A percentile compares a stretch with the other conserved stretches of the same genome.
These are phyloP conservation scores for Sinocyclocheilus rhinocerous DNA, from an alignment of 2,113 vertebrate species.

Conservation along the genomic window DNA sequence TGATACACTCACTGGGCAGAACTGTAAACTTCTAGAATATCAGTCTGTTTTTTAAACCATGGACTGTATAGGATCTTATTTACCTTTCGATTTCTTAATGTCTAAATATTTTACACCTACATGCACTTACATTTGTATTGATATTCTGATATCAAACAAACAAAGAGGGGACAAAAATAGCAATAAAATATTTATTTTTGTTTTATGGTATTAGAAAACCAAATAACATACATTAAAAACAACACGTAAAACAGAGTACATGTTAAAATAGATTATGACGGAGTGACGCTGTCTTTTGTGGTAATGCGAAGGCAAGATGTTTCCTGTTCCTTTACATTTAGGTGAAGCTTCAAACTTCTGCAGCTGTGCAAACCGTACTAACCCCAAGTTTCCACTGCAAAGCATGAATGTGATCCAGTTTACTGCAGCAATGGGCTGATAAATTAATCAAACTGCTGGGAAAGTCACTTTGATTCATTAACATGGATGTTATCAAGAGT, in stretches of 20 bases:
- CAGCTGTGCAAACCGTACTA: conserved; percentile 44
- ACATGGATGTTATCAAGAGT: conserved; percentile 23
- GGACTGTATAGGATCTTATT: conserved; percentile 22
- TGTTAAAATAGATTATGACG: neutral
- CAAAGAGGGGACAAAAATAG: neutral
- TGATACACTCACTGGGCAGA: conserved; percentile 29
- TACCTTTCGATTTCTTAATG: conserved; percentile 33
- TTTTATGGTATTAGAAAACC: neutral
- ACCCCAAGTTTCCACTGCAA: conserved; percentile 44
- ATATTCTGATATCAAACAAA: neutral
- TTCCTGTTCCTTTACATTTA: neutral
- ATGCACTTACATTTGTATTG: neutral
- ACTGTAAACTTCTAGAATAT: conserved; percentile 47
- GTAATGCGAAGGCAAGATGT: conserved; percentile 45
- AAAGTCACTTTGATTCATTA: conserved; percentile 39
- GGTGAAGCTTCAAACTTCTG: conserved; percentile 37
- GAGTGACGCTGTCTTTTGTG: conserved; percentile 26
- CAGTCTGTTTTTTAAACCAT: conserved; percentile 31
- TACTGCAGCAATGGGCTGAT: conserved; percentile 10
- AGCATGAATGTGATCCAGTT: conserved; percentile 4
- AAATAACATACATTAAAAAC: neutral
- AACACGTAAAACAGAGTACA: neutral
- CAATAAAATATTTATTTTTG: too few species aligned
- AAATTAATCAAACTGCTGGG: conserved; percentile 40
- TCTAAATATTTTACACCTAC: conserved; percentile 11